Conservation (phyloP, 2,888 invertebrate genomes). For the Cataglyphis rosenhaueri region DNA sequence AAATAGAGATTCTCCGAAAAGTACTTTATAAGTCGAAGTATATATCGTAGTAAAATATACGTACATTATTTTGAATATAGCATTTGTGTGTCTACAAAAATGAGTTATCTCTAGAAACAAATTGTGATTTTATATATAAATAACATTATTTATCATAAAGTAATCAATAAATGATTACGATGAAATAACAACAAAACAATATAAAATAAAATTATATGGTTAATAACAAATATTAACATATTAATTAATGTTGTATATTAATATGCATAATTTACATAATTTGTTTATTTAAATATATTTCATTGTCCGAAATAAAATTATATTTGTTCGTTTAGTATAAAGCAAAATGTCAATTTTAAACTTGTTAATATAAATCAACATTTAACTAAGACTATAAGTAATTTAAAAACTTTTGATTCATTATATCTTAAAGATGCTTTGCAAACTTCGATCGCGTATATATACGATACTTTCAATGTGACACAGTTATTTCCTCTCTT, state of each 20-base stretch:
- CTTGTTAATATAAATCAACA: neutral
- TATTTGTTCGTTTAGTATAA: neutral
- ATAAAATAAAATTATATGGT: neutral
- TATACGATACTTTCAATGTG: neutral
- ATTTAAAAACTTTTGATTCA: neutral
- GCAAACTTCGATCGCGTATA: neutral
- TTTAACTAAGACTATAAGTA: constrained; percentile 12
- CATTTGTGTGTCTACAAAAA: neutral
- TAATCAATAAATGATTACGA: neutral
- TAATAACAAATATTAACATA: neutral
- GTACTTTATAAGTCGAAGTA: neutral
- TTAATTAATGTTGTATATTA: neutral
- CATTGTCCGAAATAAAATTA: neutral
- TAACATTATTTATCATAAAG: neutral
- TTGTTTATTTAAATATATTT: neutral
- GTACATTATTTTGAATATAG: neutral
- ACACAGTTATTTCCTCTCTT: neutral
- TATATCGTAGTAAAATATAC: neutral
- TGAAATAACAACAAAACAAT: neutral
- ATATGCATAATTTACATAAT: neutral
- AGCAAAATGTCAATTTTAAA: neutral
- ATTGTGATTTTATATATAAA: neutral
- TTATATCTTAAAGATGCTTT: neutral
- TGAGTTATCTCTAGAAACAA: neutral
- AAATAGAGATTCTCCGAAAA: constrained; percentile 31